A percentile compares a stretch with the other conserved stretches of the same genome.
Conservation (phyloP, 2,113 vertebrate species). For the Oostethus manadensis region DNA sequence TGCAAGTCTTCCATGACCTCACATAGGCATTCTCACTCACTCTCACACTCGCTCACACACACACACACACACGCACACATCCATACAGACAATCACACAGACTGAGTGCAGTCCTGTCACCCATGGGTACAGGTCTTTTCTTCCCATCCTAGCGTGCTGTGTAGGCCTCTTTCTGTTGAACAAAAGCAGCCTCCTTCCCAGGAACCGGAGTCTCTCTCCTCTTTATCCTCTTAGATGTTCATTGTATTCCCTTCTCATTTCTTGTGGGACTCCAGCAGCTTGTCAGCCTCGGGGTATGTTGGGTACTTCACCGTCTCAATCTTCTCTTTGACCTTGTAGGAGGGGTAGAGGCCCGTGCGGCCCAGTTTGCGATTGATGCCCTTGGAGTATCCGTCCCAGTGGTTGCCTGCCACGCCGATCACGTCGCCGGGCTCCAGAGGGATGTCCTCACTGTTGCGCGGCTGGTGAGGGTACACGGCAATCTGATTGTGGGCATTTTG, state of each 20-base stretch:
- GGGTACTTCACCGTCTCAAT: constrained; percentile 97
- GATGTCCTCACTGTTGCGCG: constrained; percentile 88
- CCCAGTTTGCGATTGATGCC: constrained; percentile 95
- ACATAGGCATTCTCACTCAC: constrained; percentile 31
- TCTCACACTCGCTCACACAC: constrained; percentile 8
- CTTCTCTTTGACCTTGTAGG: constrained; percentile 97
- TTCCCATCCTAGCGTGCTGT: constrained; percentile 36
- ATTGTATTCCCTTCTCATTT: constrained; percentile 45
- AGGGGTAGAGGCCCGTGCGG: constrained; percentile 94
- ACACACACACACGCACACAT: constrained; percentile 12
- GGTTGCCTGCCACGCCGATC: constrained; percentile 96
- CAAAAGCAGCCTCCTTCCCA: constrained; percentile 60
- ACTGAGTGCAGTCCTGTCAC: constrained; percentile 54
- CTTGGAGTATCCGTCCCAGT: constrained; percentile 98
- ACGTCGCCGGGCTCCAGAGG: constrained; percentile 92
- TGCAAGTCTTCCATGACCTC: constrained; percentile 57
- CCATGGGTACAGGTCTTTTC: constrained; percentile 42
- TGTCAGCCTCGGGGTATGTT: constrained; percentile 92
- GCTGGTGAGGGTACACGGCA: constrained; percentile 89
- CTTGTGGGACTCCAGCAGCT: constrained; percentile 73
- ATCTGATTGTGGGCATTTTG: constrained; percentile 98
- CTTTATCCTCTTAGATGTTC: constrained; percentile 11
- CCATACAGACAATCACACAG: constrained; percentile 20
- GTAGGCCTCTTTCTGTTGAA: constrained; percentile 52
- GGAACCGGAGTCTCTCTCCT: constrained; percentile 49